These are phyloP conservation scores for honey bee (Apis mellifera) DNA, from an alignment of 1,140 invertebrate species.

Conservation along the genomic window DNA sequence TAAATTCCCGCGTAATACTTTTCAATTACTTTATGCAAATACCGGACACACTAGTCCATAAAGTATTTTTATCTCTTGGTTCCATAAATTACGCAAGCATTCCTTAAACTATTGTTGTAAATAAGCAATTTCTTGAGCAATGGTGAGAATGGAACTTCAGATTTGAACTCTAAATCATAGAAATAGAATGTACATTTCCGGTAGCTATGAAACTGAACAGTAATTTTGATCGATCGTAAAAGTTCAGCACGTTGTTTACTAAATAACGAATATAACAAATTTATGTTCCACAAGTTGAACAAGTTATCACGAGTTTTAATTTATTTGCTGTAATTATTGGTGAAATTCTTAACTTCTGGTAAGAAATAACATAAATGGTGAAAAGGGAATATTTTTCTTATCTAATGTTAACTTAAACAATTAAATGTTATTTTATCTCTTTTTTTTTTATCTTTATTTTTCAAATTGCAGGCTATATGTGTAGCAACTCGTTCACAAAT, in stretches of 20 bases:
- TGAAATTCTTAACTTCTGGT: not conserved
- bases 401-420: no score
- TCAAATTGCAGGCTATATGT: no score
- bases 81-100: not conserved
- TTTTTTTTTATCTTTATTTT: no score
- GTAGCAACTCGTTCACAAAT: no score
- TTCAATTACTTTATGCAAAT: not conserved
- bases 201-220: not conserved
- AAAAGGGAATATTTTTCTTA: not conserved
- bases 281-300: not conserved
- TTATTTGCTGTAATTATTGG: not conserved
- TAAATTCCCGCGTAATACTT: slow-evolving; percentile 14
- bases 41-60: not conserved
- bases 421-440: no score
- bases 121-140: not conserved
- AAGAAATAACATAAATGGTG: not conserved
- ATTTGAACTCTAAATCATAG: slow-evolving; percentile 8
- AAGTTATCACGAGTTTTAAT: not conserved
- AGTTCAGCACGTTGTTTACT: not conserved
- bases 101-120: not conserved
- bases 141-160: not conserved
- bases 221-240: not conserved
- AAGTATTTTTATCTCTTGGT: not conserved
- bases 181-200: not conserved
- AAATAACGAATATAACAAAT: not conserved